These are phyloP conservation scores for Coracopsis vasa DNA, from an alignment of 2,113 vertebrate genomes.

Conservation along the genomic window DNA sequence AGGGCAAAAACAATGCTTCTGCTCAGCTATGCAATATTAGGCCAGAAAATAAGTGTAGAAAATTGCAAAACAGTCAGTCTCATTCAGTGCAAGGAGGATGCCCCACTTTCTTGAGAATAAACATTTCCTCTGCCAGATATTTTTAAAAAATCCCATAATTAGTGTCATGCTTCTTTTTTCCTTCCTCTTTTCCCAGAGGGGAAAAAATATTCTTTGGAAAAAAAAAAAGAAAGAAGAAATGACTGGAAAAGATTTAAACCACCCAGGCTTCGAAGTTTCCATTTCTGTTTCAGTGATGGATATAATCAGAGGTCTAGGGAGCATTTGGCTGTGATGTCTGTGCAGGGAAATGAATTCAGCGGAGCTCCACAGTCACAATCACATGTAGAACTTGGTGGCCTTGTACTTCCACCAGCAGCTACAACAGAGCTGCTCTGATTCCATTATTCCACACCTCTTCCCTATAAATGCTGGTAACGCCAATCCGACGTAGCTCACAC, in stretches of 20 bases:
- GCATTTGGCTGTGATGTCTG: not conserved
- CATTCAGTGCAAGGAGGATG: not conserved
- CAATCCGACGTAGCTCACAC: fast-evolving
- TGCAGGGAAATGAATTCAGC: not conserved
- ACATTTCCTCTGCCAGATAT: constrained; percentile 13
- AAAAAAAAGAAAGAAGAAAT: not conserved
- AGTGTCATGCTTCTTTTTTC: constrained; percentile 16
- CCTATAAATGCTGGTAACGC: not conserved
- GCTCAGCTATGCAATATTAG: not conserved
- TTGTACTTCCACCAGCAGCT: not conserved
- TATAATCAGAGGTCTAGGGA: not conserved
- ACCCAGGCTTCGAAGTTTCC: constrained; percentile 24
- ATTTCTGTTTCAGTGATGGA: constrained; percentile 6
- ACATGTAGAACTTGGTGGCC: not conserved
- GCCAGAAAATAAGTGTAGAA: not conserved
- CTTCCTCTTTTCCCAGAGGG: constrained; percentile 11
- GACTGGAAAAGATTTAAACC: constrained; percentile 19
- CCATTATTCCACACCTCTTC: not conserved
- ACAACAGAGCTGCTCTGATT: not conserved
- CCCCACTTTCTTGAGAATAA: not conserved
- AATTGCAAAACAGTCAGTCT: not conserved
- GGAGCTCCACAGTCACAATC: not conserved
- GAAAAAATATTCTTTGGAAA: not conserved
- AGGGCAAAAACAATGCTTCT: not conserved
- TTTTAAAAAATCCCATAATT: not conserved